Percentiles rank a stretch among this genome's conserved stretches.
Evolutionary conservation across 2,797 vertebrate species (phyloP).

Genomic region (Cynopterus sphinx): DNA sequence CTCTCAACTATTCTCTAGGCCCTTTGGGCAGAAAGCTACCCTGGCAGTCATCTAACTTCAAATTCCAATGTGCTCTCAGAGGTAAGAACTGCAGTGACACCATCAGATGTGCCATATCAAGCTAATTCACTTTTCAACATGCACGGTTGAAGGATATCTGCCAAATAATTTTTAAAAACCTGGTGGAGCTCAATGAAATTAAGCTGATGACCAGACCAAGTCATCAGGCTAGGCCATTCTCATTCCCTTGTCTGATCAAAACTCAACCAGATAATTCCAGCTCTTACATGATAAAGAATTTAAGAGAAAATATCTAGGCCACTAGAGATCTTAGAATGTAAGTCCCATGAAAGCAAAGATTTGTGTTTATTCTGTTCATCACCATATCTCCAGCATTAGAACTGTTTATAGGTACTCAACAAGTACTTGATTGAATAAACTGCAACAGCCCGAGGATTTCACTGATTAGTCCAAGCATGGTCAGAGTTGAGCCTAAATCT

Average conservation of each 20-base stretch:
- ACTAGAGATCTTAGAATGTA: background rate
- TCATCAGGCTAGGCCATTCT: background rate
- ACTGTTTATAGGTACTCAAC: background rate
- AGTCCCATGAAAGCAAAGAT: background rate
- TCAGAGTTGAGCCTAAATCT: background rate
- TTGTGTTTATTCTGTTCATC: background rate
- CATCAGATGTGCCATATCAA: background rate
- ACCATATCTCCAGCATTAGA: background rate
- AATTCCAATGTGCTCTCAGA: background rate
- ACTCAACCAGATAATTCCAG: background rate
- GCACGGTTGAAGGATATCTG: no score
- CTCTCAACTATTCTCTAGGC: background rate
- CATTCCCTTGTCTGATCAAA: background rate
- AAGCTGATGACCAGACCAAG: background rate
- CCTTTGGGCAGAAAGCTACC: background rate
- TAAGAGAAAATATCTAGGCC: background rate
- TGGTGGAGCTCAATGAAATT: background rate
- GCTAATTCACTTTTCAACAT: background rate
- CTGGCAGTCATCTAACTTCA: background rate
- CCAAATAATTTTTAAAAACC: background rate
- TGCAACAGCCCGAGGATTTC: background rate
- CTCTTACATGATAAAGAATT: background rate
- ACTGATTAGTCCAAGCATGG: background rate
- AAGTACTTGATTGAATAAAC: background rate
- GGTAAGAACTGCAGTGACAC: background rate